Percentiles rank a stretch among this genome's conserved stretches.
These are phyloP conservation scores for Allochrocebus solatus DNA, from an alignment of 2,797 vertebrate genomes.

Conservation along the genomic window DNA sequence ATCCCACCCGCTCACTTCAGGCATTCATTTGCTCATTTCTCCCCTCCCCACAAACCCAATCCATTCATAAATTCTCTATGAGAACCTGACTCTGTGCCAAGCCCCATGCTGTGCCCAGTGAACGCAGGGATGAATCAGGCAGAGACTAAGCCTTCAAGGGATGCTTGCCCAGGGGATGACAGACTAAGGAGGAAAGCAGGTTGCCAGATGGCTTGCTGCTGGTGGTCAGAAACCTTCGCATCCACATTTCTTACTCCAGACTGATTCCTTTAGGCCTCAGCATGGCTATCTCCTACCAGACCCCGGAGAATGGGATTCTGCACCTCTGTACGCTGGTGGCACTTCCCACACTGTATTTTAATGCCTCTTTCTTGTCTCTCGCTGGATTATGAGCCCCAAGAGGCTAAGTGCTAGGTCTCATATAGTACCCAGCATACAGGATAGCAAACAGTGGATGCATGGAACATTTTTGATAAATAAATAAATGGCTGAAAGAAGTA, in stretches of 20 bases:
- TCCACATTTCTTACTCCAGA: not conserved
- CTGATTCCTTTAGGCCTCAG: not conserved
- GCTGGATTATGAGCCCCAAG: not conserved
- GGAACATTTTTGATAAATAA: not conserved
- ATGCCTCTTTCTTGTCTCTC: not conserved
- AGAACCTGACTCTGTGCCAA: not conserved
- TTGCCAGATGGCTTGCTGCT: not conserved
- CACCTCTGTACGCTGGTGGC: not conserved
- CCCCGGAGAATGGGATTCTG: not conserved
- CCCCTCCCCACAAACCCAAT: rapidly evolving
- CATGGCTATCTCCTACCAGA: not conserved
- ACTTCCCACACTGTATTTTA: not conserved
- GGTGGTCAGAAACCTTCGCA: not conserved
- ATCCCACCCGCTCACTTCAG: not conserved
- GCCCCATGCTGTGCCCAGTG: not conserved
- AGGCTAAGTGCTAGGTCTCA: not conserved
- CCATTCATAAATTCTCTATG: not conserved
- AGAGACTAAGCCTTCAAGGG: not conserved
- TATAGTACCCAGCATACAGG: not conserved
- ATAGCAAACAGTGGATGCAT: not conserved
- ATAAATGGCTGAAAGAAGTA: not conserved
- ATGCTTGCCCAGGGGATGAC: not conserved
- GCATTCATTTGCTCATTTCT: not conserved
- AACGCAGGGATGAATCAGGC: not conserved
- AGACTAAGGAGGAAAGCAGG: not conserved